Percentiles rank a stretch among this genome's conserved stretches.
phyloP scores from a whole-genome alignment of 1,140 invertebrate species.

The Lepidurus apus region DNA sequence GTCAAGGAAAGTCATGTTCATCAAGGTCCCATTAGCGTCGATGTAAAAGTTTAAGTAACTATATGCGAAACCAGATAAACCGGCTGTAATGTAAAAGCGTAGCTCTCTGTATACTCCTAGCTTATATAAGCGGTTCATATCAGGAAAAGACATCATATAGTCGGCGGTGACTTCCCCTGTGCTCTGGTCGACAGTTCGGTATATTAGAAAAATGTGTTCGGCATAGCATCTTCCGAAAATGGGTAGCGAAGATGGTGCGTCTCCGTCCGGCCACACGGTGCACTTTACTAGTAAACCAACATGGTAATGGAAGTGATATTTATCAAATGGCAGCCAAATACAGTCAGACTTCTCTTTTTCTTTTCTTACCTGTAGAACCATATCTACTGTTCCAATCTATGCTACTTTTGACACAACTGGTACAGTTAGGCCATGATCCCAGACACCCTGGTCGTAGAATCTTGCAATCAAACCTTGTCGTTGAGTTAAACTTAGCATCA shows the following conservation, averaged over 20 bases:
- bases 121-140: background rate
- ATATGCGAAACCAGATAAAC: no score
- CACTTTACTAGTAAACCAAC: no score
- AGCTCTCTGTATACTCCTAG: no score
- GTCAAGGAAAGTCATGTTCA: background rate
- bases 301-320: background rate
- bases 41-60: no score
- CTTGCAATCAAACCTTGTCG: background rate
- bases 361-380: background rate
- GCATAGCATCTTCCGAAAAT: no score
- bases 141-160: background rate
- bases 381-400: background rate
- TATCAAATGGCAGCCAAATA: no score
- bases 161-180: background rate
- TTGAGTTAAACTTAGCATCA: background rate
- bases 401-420: background rate
- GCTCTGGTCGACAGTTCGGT: background rate
- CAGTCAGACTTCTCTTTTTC: no score
- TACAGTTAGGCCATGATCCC: background rate
- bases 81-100: no score
- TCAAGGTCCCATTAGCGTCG: background rate
- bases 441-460: background rate
- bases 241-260: background rate
- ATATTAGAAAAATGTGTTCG: no score
- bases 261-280: background rate